Evolutionary conservation across 2,888 invertebrate genomes (phyloP).

Genomic region (Beris morrisii): DNA sequence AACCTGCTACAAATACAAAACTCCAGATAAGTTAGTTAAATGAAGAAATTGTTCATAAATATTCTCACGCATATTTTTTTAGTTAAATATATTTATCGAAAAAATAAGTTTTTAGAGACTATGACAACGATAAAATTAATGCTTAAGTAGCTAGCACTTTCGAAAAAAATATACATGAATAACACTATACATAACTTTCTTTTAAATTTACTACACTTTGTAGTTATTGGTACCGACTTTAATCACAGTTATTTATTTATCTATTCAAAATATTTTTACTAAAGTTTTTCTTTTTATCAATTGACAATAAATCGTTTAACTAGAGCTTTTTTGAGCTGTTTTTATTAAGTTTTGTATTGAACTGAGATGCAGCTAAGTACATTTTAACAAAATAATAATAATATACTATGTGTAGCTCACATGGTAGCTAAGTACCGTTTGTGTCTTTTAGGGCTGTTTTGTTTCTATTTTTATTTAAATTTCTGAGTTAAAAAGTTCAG

Average conservation of each 20-base stretch:
- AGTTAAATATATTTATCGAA: conserved; percentile 28
- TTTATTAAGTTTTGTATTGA: background rate
- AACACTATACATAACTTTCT: conserved; percentile 1
- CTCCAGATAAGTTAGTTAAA: too few species aligned
- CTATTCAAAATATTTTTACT: conserved; percentile 10
- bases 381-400: too few species aligned
- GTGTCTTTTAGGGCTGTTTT: too few species aligned
- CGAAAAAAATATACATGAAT: conserved; percentile 25
- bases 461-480: too few species aligned
- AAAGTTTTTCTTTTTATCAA: conserved; percentile 6
- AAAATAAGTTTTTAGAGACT: conserved; percentile 26
- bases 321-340: background rate
- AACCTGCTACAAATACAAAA: too few species aligned
- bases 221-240: conserved; percentile 36
- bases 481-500: too few species aligned
- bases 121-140: conserved; percentile 29
- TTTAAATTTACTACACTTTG: conserved; percentile 1
- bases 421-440: too few species aligned
- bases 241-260: conserved; percentile 34
- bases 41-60: too few species aligned
- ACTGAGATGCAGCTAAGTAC: too few species aligned
- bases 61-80: conserved; percentile 9
- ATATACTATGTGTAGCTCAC: too few species aligned
- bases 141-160: conserved; percentile 31
- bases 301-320: background rate